phyloP scores from a whole-genome alignment of 2,113 vertebrate genomes.

The Bostrychus sinensis region DNA sequence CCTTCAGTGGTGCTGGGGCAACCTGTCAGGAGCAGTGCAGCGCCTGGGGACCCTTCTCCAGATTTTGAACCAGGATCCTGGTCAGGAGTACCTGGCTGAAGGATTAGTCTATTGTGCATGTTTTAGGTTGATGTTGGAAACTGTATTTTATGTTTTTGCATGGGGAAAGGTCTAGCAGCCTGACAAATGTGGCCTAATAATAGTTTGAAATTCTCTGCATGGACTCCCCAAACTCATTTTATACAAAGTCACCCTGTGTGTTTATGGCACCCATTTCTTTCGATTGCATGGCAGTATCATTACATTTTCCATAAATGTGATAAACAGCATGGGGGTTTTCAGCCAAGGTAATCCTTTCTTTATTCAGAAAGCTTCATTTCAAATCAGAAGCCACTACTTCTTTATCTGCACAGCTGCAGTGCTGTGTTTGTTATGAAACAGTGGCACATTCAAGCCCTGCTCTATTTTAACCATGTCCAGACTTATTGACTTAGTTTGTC shows the following conservation, averaged over 20 bases:
- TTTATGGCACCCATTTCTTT: background rate
- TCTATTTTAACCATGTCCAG: background rate
- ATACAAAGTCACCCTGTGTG: too few relatives aligned
- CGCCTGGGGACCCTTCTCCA: too few relatives aligned
- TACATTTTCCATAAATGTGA: background rate
- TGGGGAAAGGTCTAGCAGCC: too few relatives aligned
- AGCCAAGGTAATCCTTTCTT: background rate
- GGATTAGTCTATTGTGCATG: too few relatives aligned
- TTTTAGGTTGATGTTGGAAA: too few relatives aligned
- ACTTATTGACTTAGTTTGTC: conserved; percentile 24
- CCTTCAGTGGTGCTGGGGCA: too few relatives aligned
- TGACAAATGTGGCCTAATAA: too few relatives aligned
- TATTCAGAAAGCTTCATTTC: background rate
- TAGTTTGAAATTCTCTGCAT: too few relatives aligned
- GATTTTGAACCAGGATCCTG: too few relatives aligned
- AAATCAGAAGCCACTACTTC: background rate
- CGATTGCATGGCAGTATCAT: background rate
- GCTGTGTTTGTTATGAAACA: background rate
- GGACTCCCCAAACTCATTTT: background rate
- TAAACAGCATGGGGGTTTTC: background rate
- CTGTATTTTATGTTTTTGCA: too few relatives aligned
- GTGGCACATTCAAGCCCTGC: background rate
- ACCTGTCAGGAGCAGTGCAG: too few relatives aligned
- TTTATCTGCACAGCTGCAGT: background rate
- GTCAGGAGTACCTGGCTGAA: too few relatives aligned